Conservation (phyloP, 2,888 invertebrate genomes). For the Habroteleia sp. region DNA sequence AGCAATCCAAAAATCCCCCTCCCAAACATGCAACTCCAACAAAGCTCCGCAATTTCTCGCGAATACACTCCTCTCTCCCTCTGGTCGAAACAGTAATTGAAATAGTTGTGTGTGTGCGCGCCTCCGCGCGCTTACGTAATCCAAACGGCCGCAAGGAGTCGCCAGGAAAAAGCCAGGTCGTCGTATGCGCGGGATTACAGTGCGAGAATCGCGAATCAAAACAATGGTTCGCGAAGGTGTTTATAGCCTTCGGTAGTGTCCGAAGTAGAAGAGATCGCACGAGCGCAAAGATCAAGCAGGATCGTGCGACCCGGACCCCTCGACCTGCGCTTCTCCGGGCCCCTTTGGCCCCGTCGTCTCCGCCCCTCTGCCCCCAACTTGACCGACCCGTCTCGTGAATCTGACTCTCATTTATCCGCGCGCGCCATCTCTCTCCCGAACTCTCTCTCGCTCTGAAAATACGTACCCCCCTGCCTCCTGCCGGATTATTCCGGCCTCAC, state of each 20-base stretch:
- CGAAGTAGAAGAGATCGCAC: conserved; percentile 77
- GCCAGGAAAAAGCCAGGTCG: too few species aligned
- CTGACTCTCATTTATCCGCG: conserved; percentile 60
- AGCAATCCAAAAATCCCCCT: too few species aligned
- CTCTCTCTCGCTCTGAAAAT: conserved; percentile 42
- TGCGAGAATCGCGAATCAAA: conserved; percentile 65
- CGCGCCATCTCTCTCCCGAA: conserved; percentile 27
- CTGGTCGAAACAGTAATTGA: too few species aligned
- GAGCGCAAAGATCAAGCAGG: conserved; percentile 81
- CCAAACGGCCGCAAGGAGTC: too few species aligned
- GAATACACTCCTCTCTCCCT: too few species aligned
- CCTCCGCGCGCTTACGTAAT: too few species aligned
- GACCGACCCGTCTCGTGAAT: conserved; percentile 48
- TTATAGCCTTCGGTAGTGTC: conserved; percentile 67
- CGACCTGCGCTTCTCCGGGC: conserved; percentile 74
- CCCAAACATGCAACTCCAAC: too few species aligned
- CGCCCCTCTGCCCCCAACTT: conserved; percentile 57
- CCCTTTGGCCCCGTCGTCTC: conserved; percentile 62
- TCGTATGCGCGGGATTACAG: conserved; percentile 64
- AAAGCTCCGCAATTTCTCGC: too few species aligned
- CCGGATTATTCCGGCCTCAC: conserved; percentile 67
- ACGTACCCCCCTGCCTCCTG: conserved; percentile 9
- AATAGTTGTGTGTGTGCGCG: too few species aligned
- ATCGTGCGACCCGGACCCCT: conserved; percentile 81
- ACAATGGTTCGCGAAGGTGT: conserved; percentile 64